These are phyloP conservation scores for Drosophila fulvimacula DNA, from an alignment of 2,888 invertebrate genomes.

Conservation along the genomic window DNA sequence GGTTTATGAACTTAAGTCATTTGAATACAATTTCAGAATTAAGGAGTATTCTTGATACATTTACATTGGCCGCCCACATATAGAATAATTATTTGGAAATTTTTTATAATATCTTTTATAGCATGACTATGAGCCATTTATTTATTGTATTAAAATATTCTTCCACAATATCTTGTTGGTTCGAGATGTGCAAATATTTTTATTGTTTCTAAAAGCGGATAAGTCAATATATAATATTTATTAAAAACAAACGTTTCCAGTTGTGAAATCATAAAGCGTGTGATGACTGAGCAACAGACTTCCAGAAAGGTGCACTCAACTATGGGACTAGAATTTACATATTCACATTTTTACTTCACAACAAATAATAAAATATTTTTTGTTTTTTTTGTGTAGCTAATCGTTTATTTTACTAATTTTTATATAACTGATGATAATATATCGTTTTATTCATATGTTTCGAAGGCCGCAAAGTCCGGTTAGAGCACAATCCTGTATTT, in stretches of 20 bases:
- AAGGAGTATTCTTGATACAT: too few relatives aligned
- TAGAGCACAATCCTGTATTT: not conserved
- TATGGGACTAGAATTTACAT: not conserved
- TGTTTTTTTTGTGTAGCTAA: not conserved
- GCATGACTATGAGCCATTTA: too few relatives aligned
- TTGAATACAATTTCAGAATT: not conserved
- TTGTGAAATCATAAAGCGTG: too few relatives aligned
- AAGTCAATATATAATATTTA: too few relatives aligned
- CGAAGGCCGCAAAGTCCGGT: not conserved
- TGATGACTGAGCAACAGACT: too few relatives aligned
- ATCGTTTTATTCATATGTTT: not conserved
- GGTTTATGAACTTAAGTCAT: not conserved
- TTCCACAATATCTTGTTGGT: not conserved
- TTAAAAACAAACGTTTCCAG: too few relatives aligned
- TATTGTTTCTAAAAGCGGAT: too few relatives aligned
- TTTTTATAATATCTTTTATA: too few relatives aligned
- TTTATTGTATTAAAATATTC: not conserved
- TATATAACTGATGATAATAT: not conserved
- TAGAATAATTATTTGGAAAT: too few relatives aligned
- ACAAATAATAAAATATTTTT: not conserved
- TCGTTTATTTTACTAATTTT: not conserved
- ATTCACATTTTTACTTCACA: not conserved
- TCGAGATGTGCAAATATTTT: too few relatives aligned
- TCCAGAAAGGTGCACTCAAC: not conserved
- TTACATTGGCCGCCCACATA: too few relatives aligned